Evolutionary conservation across 2,113 vertebrate genomes (phyloP).

Genomic region (Heteronetta atricapilla): DNA sequence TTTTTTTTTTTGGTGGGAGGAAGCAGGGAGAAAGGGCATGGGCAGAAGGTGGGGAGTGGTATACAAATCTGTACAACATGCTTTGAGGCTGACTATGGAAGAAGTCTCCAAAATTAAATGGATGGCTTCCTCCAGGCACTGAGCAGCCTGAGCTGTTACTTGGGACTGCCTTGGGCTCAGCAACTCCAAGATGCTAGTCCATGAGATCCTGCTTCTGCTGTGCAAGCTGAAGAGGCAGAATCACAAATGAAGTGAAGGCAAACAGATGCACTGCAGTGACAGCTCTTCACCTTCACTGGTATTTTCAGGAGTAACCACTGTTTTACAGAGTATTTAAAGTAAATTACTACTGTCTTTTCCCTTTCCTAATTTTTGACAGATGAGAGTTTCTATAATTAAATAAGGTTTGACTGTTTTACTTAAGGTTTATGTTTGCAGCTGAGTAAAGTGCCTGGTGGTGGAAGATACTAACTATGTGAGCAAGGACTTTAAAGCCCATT

Average conservation of each 20-base stretch:
- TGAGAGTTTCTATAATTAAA: not conserved
- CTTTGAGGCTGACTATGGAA: not conserved
- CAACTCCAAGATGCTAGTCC: rapidly evolving
- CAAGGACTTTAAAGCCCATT: not conserved
- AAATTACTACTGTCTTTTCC: not conserved
- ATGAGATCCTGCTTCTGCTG: not conserved
- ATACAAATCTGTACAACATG: not conserved
- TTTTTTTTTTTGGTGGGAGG: not conserved
- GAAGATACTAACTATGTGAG: not conserved
- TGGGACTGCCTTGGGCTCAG: not conserved
- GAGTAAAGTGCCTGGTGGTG: not conserved
- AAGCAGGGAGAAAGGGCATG: not conserved
- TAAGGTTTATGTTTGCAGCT: not conserved
- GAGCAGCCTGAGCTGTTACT: not conserved
- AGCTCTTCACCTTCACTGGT: not conserved
- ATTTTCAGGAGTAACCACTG: not conserved
- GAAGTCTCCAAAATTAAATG: not conserved
- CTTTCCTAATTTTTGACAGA: not conserved
- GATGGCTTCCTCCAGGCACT: rapidly evolving
- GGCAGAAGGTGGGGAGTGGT: not conserved
- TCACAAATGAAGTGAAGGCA: not conserved
- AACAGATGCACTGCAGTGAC: not conserved
- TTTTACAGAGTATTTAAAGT: not conserved
- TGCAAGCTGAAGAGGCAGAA: not conserved
- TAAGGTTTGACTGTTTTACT: not conserved